phyloP scores from a whole-genome alignment of 2,113 vertebrate species.

The Varanus salvator region DNA sequence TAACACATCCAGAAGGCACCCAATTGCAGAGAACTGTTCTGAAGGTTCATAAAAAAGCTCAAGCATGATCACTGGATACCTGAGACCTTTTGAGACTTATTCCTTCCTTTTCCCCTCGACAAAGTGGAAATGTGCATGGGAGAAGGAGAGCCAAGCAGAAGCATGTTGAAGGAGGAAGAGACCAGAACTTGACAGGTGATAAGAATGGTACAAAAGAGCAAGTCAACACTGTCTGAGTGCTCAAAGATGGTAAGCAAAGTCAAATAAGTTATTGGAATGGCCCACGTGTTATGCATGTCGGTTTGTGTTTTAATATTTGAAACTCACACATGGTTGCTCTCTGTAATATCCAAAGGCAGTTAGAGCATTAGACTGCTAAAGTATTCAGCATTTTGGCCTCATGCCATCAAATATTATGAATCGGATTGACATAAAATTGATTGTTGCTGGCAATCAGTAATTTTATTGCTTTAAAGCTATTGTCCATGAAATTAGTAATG shows the following conservation, averaged over 20 bases:
- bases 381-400: not conserved
- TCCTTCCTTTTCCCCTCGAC: not conserved
- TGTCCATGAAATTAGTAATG: not conserved
- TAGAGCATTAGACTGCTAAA: not conserved
- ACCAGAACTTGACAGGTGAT: not conserved
- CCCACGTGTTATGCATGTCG: not conserved
- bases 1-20: not conserved
- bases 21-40: not conserved
- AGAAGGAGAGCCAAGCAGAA: not conserved
- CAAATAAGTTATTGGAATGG: not conserved
- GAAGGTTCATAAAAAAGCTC: not conserved
- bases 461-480: conserved; percentile 13
- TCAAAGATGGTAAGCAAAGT: not conserved
- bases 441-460: not conserved
- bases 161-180: not conserved
- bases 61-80: not conserved
- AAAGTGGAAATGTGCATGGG: not conserved
- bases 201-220: not conserved
- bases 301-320: not conserved
- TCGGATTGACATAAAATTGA: not conserved
- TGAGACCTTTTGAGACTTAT: not conserved
- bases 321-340: not conserved
- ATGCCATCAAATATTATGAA: not conserved
- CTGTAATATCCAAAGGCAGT: not conserved
- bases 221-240: not conserved